Percentiles rank a stretch among this genome's conserved stretches.
phyloP scores from a whole-genome alignment of 2,888 invertebrate genomes.

The Hyalella azteca region DNA sequence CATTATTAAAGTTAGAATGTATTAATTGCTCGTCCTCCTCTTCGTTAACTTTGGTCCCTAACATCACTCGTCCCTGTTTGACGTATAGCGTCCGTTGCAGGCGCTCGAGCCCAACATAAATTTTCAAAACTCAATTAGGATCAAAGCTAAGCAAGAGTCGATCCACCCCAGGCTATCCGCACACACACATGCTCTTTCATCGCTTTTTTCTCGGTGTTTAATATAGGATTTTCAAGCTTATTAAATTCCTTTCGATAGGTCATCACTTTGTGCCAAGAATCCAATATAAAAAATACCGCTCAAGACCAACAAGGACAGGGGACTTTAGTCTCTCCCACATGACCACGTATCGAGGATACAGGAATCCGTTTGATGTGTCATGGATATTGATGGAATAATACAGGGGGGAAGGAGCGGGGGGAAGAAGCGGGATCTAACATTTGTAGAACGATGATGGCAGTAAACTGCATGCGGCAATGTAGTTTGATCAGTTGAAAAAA shows the following conservation, averaged over 20 bases:
- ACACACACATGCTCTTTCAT: background rate
- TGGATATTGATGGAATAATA: background rate
- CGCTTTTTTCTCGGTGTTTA: conserved; percentile 9
- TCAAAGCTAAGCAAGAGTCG: background rate
- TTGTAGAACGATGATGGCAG: too few species aligned
- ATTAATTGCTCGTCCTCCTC: too few species aligned
- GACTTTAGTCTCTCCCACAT: too few species aligned
- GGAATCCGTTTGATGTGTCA: background rate
- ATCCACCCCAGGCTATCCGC: background rate
- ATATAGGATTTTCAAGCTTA: conserved; percentile 15
- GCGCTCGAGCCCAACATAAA: background rate
- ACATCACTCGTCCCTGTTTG: too few species aligned
- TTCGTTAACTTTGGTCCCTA: too few species aligned
- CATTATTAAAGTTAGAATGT: too few species aligned
- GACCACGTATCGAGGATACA: conserved; percentile 5
- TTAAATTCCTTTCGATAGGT: conserved; percentile 26
- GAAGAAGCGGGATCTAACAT: too few species aligned
- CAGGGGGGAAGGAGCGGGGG: too few species aligned
- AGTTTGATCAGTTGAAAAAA: too few species aligned
- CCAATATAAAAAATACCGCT: background rate
- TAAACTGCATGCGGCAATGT: too few species aligned
- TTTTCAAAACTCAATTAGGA: conserved; percentile 21
- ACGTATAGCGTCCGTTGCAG: too few species aligned
- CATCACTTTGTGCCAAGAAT: conserved; percentile 10
- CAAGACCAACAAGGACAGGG: background rate